phyloP scores from a whole-genome alignment of 1,140 invertebrate species.

The Trachymyrmex cornetzi region DNA sequence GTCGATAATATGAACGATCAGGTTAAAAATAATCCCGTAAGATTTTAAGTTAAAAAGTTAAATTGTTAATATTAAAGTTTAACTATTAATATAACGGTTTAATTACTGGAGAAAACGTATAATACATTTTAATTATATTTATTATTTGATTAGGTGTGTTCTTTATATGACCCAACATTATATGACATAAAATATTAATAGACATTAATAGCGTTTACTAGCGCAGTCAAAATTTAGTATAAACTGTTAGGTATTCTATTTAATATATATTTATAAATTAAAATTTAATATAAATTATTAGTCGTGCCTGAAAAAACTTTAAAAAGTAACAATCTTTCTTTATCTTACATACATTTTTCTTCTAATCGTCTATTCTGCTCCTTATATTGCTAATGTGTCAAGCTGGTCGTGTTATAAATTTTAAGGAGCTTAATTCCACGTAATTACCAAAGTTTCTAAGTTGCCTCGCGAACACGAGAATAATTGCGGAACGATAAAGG shows the following conservation, averaged over 20 bases:
- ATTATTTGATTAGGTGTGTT: neutral
- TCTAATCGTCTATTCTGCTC: neutral
- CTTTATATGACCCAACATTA: neutral
- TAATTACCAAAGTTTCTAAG: conserved; percentile 76
- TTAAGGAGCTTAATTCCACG: conserved; percentile 77
- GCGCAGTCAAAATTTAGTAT: neutral
- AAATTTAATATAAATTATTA: neutral
- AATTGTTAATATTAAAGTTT: neutral
- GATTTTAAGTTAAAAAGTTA: neutral
- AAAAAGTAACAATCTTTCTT: neutral
- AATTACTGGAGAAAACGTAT: neutral
- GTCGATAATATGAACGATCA: neutral
- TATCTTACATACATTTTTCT: neutral
- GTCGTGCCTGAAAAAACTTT: neutral
- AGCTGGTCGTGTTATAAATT: conserved; percentile 74
- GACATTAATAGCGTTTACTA: neutral
- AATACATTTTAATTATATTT: neutral
- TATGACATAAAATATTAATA: conserved; percentile 21
- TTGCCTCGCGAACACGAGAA: conserved; percentile 14
- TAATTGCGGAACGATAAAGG: neutral
- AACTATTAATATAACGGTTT: neutral
- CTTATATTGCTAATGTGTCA: conserved; percentile 38
- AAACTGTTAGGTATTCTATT: neutral
- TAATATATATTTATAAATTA: too few relatives aligned
- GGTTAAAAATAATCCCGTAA: conserved; percentile 3